Base-by-base conservation (phyloP, 2,797 vertebrate species). In the Dendrocincla tyrannina region DNA sequence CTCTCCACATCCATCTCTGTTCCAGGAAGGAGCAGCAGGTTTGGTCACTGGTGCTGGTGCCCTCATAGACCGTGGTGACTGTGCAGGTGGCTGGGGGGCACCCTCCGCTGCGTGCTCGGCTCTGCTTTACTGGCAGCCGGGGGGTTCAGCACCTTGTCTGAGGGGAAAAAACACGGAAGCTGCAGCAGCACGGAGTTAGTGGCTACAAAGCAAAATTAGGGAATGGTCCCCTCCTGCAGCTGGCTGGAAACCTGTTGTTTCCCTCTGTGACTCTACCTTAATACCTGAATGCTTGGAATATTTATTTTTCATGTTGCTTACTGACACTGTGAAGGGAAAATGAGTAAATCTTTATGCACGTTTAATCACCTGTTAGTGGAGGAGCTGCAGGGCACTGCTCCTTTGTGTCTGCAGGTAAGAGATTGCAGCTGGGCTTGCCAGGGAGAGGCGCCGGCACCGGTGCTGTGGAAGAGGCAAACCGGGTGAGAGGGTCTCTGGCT, bases 281-380 rank as follows among this genome's bases (percentile, higher is more conserved):
- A 76, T 69, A 68, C 76, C n/a, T n/a, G 85, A 94, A 74, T 11
- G 22, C 78, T 77, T 33, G 87, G 67, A 67, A 66, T 89, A 91
- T 93, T 91, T 95, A 87, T 95, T 92, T 95, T 87, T 93, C 32
- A 7, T 66, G 84, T 92, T 94, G 91, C 84, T 93, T 85, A 70
- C 91, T 91, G 89, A 85, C 28, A 56, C 70, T 12, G 50, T 95
- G 91, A 87, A 94, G 87, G 84, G 92, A 89, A 91, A 94, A 80
- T 77, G 69, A 96, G 85, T 91, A 94, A 95, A 95, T 93, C 96
- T 96, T 90, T 72, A 93, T 92, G 91, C 84, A 70, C 81, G 69
- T 92, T 76, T 93, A 94, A 95, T 96, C 94, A 91, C 92, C 89
- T 95, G 89, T 89, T 88, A 85, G 89, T 2, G 10, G 77, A 66